These are phyloP conservation scores for Eilema griseolum DNA, from an alignment of 2,888 invertebrate genomes.

Conservation along the genomic window DNA sequence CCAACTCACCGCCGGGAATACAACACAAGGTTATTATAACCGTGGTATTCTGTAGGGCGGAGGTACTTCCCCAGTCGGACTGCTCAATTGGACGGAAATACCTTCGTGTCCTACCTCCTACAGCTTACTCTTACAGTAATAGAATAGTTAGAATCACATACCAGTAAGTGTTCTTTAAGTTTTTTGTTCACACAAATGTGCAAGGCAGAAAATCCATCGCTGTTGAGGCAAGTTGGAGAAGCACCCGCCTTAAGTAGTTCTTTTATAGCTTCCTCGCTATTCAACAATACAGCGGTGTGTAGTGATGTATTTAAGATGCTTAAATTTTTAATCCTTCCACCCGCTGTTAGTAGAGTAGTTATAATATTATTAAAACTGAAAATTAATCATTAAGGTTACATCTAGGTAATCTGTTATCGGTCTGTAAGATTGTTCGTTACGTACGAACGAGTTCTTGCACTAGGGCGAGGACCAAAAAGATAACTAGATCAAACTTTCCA, in stretches of 20 bases:
- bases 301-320: constrained; percentile 36
- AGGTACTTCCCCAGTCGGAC: too few relatives aligned
- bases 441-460: too few relatives aligned
- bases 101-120: too few relatives aligned
- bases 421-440: too few relatives aligned
- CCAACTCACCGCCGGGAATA: too few relatives aligned
- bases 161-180: constrained; percentile 53
- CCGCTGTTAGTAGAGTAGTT: constrained; percentile 24
- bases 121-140: background rate
- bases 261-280: constrained; percentile 34
- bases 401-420: too few relatives aligned
- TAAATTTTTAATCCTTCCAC: constrained; percentile 20
- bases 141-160: constrained; percentile 14
- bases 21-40: too few relatives aligned
- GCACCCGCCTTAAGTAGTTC: constrained; percentile 25
- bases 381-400: background rate
- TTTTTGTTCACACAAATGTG: constrained; percentile 67
- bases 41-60: too few relatives aligned
- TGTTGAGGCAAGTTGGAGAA: constrained; percentile 35
- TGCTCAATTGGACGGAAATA: too few relatives aligned
- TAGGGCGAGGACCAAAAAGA: too few relatives aligned
- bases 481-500: too few relatives aligned
- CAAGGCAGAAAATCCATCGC: constrained; percentile 65
- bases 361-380: constrained; percentile 15
- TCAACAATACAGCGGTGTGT: constrained; percentile 47